Conservation (phyloP, 1,140 invertebrate species). For the Teleogryllus occipitalis region DNA sequence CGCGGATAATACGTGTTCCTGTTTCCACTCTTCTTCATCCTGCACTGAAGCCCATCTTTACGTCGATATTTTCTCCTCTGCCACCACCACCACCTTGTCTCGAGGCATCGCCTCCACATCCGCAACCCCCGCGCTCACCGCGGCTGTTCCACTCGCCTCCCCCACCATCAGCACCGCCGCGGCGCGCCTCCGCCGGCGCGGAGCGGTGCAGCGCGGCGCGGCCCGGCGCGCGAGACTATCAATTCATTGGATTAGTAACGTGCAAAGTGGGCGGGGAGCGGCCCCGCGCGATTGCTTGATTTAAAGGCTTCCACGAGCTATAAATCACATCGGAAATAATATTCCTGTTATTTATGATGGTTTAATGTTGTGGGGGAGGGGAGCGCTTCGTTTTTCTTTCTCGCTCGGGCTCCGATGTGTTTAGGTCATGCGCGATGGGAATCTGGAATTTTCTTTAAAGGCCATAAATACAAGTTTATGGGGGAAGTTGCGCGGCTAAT, state of each 20-base stretch:
- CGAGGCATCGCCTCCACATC: no score
- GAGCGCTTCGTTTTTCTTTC: not conserved
- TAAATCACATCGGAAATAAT: conserved; percentile 12
- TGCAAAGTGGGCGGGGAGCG: conserved; percentile 6
- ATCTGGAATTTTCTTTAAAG: not conserved
- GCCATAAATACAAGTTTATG: conserved; percentile 5
- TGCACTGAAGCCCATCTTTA: no score
- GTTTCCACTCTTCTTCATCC: no score
- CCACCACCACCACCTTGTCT: no score
- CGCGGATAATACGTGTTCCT: no score
- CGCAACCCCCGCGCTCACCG: no score
- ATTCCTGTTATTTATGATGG: not conserved
- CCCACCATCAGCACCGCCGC: not conserved
- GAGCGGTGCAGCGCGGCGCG: no score
- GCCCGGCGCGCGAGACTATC: not conserved
- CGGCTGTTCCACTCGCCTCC: no score
- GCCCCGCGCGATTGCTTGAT: conserved; percentile 6
- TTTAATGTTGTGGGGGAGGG: not conserved
- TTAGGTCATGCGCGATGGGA: conserved; percentile 3
- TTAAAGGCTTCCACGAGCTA: conserved; percentile 7
- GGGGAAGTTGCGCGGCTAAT: not conserved
- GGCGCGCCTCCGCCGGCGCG: not conserved
- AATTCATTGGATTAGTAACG: conserved; percentile 8
- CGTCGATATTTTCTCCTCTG: no score
- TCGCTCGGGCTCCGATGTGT: not conserved